Conservation (phyloP, 2,888 invertebrate species). For the Xanthorhoe spadicearia region DNA sequence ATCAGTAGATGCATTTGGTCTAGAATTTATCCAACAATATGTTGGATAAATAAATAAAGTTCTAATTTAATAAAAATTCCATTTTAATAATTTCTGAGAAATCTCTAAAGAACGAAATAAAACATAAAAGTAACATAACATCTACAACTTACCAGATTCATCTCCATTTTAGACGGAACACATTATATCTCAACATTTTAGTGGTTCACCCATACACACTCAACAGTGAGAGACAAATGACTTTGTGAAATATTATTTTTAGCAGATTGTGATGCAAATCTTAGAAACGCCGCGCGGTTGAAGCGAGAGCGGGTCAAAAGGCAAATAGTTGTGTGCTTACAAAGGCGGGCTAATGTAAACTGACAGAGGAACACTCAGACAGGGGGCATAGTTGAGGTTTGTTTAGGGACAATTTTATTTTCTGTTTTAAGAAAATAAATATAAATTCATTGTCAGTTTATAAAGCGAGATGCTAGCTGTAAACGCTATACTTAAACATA, state of each 20-base stretch:
- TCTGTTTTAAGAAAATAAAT: background rate
- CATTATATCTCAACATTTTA: constrained; percentile 23
- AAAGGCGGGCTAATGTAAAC: constrained; percentile 42
- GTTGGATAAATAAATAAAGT: no score
- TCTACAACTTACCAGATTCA: constrained; percentile 19
- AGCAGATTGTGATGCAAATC: constrained; percentile 41
- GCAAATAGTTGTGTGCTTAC: constrained; percentile 47
- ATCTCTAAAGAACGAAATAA: no score
- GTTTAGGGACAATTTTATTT: background rate
- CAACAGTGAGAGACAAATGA: constrained; percentile 15
- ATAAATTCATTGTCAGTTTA: background rate
- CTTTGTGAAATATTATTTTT: constrained; percentile 36
- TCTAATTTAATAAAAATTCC: no score
- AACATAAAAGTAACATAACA: background rate
- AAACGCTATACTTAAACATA: no score
- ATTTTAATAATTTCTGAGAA: no score
- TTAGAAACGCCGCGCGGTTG: constrained; percentile 36
- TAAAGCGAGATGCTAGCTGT: no score
- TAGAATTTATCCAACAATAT: no score
- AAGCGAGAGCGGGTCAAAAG: constrained; percentile 46
- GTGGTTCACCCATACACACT: constrained; percentile 6
- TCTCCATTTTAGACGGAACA: constrained; percentile 27
- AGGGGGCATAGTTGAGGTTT: background rate
- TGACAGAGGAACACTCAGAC: constrained; percentile 35
- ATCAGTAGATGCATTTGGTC: no score